These are phyloP conservation scores for Hedychridium roseum DNA, from an alignment of 2,888 invertebrate genomes.

Conservation along the genomic window DNA sequence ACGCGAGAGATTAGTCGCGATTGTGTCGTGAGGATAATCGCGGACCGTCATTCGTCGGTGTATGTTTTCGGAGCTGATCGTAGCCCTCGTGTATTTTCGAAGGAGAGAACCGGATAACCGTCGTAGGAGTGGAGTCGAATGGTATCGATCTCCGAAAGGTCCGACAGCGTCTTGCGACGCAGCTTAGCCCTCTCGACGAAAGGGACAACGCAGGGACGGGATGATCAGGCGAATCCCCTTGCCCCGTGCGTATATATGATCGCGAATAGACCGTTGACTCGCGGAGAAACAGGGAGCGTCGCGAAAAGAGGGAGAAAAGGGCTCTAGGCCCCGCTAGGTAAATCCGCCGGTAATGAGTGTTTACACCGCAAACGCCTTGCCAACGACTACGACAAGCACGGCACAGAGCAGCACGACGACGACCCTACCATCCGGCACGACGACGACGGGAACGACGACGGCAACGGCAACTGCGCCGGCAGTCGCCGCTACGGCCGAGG, in stretches of 20 bases:
- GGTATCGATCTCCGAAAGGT: background rate
- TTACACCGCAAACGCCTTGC: conserved; percentile 34
- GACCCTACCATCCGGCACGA: too few relatives aligned
- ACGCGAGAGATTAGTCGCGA: too few relatives aligned
- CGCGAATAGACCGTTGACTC: conserved; percentile 7
- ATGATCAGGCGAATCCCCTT: background rate
- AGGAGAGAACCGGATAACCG: too few relatives aligned
- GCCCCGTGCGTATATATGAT: background rate
- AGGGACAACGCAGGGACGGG: background rate
- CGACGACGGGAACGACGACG: conserved; percentile 34
- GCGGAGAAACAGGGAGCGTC: conserved; percentile 11
- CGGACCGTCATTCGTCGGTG: too few relatives aligned
- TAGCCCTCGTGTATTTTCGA: too few relatives aligned
- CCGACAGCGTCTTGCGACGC: background rate
- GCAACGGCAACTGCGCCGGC: conserved; percentile 32
- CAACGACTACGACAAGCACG: too few relatives aligned
- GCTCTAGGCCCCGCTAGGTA: conserved; percentile 30
- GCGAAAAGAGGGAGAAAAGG: conserved; percentile 20
- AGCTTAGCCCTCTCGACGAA: background rate
- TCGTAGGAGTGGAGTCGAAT: background rate
- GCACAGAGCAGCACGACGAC: too few relatives aligned
- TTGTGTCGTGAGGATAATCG: too few relatives aligned
- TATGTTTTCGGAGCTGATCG: too few relatives aligned
- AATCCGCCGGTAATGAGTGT: conserved; percentile 45
- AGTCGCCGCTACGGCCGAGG: conserved; percentile 66